Percentiles rank a stretch among this genome's conserved stretches.
Conservation (phyloP, 1,140 invertebrate genomes). For the Trichonephila clavata region DNA sequence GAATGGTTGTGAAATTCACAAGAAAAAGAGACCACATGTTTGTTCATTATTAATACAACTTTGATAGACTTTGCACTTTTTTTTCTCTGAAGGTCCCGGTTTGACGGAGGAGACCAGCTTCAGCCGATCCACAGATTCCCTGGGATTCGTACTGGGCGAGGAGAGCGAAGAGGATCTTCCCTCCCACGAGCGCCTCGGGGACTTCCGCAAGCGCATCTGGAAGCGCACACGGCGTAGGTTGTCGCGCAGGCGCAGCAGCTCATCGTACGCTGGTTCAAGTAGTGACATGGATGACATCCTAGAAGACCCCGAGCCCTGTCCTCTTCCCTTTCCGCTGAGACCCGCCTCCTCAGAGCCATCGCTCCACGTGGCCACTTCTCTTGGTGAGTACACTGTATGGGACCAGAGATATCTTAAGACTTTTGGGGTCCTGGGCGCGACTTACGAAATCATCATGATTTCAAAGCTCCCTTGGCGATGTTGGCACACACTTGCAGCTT, state of each 20-base stretch:
- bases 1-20: no score
- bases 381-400: neutral
- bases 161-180: neutral
- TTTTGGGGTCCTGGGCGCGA: no score
- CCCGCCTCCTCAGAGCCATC: constrained; percentile 71
- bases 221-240: constrained; percentile 41
- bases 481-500: no score
- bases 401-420: no score
- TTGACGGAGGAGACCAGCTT: neutral
- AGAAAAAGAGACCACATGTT: no score
- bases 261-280: constrained; percentile 31
- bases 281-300: constrained; percentile 78
- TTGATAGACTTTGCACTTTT: neutral
- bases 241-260: constrained; percentile 15
- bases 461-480: no score
- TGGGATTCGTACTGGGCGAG: constrained; percentile 66
- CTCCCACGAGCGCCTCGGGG: constrained; percentile 67
- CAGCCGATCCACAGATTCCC: constrained; percentile 49
- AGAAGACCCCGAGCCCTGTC: constrained; percentile 37
- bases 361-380: neutral
- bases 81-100: neutral
- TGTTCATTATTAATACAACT: no score
- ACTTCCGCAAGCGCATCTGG: constrained; percentile 71
- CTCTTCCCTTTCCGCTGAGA: neutral
- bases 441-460: no score